A percentile compares a stretch with the other conserved stretches of the same genome.
phyloP scores from a whole-genome alignment of 2,113 vertebrate species.

The Paradisaea rubra region DNA sequence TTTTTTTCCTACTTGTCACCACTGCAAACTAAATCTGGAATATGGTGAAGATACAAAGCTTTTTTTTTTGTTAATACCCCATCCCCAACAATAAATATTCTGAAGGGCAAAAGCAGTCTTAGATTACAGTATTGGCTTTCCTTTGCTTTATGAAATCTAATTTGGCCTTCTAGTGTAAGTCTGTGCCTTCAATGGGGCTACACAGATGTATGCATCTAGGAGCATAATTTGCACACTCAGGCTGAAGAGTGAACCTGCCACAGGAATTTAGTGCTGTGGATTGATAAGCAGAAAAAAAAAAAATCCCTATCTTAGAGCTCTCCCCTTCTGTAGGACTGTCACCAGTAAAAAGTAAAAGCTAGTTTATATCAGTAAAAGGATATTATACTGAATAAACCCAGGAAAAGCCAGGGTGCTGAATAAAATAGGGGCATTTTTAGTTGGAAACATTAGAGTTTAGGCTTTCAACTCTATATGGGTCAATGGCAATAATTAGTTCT shows the following conservation, averaged over 20 bases:
- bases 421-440: slow-evolving; percentile 8
- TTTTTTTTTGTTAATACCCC: neutral
- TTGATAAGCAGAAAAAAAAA: neutral
- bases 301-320: neutral
- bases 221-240: slow-evolving; percentile 7
- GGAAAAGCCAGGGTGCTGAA: neutral
- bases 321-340: neutral
- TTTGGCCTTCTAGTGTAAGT: neutral
- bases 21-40: neutral
- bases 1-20: neutral
- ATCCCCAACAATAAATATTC: neutral
- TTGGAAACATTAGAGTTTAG: neutral
- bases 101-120: neutral
- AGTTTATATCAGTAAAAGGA: neutral
- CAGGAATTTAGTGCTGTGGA: slow-evolving; percentile 43
- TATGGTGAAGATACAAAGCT: neutral
- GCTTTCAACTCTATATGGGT: neutral
- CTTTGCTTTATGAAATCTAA: neutral
- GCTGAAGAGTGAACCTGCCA: slow-evolving; percentile 34
- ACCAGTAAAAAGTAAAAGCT: neutral
- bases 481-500: slow-evolving; percentile 10
- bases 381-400: neutral
- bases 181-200: neutral
- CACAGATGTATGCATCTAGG: neutral
- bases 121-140: slow-evolving; percentile 33